These are phyloP conservation scores for Aporophyla nigra DNA, from an alignment of 2,888 invertebrate species.

Conservation along the genomic window DNA sequence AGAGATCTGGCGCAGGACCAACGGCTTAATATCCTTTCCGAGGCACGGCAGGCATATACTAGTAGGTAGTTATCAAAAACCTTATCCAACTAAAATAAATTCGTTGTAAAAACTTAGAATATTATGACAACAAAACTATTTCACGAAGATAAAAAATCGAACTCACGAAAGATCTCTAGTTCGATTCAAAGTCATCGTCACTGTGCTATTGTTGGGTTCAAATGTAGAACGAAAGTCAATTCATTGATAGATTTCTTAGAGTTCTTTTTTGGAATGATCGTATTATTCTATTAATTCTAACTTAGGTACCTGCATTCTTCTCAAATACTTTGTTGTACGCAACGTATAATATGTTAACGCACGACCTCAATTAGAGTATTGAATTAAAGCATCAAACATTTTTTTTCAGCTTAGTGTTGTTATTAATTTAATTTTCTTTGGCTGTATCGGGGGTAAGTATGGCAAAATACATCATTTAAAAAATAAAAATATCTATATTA, in stretches of 20 bases:
- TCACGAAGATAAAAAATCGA: not conserved
- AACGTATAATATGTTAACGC: too few relatives aligned
- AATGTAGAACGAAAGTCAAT: not conserved
- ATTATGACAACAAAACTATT: not conserved
- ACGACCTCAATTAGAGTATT: too few relatives aligned
- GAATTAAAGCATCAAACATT: too few relatives aligned
- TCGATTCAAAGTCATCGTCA: not conserved
- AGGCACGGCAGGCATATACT: too few relatives aligned
- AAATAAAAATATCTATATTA: too few relatives aligned
- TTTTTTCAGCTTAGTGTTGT: too few relatives aligned
- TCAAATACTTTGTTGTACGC: too few relatives aligned
- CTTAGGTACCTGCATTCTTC: not conserved
- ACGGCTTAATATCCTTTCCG: too few relatives aligned
- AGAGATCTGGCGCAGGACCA: too few relatives aligned
- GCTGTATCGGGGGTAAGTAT: too few relatives aligned
- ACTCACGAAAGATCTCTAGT: slow-evolving; percentile 12
- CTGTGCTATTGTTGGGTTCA: not conserved
- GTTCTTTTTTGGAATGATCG: not conserved
- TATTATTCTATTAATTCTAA: not conserved
- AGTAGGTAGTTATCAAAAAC: not conserved
- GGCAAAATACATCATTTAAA: too few relatives aligned
- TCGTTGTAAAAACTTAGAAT: not conserved
- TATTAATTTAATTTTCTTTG: too few relatives aligned
- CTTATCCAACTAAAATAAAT: not conserved
- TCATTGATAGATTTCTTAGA: not conserved